Base-by-base conservation (phyloP, 2,113 vertebrate genomes). In the Cettia cetti region DNA sequence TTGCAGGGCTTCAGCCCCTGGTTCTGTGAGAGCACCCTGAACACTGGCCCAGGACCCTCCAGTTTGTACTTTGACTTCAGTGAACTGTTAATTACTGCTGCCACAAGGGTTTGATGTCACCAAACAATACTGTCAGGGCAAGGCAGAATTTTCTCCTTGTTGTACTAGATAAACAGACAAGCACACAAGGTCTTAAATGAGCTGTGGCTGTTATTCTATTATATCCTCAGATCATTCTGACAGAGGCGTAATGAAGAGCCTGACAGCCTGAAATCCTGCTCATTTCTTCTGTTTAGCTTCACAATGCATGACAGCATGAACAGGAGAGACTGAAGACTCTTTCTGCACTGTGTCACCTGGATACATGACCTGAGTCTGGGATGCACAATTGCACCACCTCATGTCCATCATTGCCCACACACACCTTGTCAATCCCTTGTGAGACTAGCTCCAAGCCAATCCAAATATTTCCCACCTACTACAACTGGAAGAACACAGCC, bases 1-100 rank as follows among this genome's bases (percentile, higher is more conserved):
- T 42, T n/a, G 19, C 30, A 56, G 16, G 15, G 44, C 39, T 88
- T 68, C 0, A 0, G 26, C 31, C 82, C 27, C 52, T 0, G 0
- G 8, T 22, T 59, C 63, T 54, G 26, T 1, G 35, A 53, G 24
- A 61, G 31, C 2, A 6, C 30, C 40, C 22, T 49, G 53, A 63
- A 24, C 50, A 17, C 5, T 2, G 2, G 11, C 24, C 50, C 2
- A 0, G 33, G 33, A 60, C 21, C 11, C 61, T 72, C 63, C 37
- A 66, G 40, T 63, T 56, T 16, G 33, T 35, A 39, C 12, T 64
- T 7, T 6, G 10, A 20, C 37, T n/a, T 76, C 71, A 80, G 23
- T 50, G 69, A 82, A 50, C 40, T 56, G 14, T n/a, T 69, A 72
- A 88, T 85, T 47, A 47, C 57, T 80, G 49, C 53, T 2, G 0